Conservation (phyloP, 1,140 invertebrate genomes). For the Homarus americanus region DNA sequence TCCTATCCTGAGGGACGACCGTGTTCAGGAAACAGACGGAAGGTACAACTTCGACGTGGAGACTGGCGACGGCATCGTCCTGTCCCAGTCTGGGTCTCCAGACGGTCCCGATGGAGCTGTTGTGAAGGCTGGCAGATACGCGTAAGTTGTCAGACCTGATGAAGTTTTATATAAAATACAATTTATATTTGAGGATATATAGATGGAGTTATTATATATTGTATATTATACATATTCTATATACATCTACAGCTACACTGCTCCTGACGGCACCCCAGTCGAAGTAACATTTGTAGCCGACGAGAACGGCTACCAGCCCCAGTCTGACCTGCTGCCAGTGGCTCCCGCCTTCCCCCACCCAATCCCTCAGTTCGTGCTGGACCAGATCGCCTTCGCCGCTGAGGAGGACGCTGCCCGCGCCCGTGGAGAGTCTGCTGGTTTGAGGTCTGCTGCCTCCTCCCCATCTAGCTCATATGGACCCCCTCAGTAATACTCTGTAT, state of each 20-base stretch:
- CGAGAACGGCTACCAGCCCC: constrained; percentile 34
- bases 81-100: background rate
- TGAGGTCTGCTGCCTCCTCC: no score
- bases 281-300: constrained; percentile 33
- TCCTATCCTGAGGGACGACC: constrained; percentile 1
- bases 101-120: background rate
- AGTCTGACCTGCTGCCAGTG: constrained; percentile 47
- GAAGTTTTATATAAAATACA: no score
- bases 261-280: background rate
- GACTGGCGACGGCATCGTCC: background rate
- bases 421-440: no score
- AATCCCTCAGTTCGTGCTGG: constrained; percentile 44
- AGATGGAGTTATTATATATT: no score
- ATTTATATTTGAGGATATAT: no score
- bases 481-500: no score
- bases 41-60: constrained; percentile 5
- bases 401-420: constrained; percentile 55
- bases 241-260: background rate
- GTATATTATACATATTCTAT: background rate
- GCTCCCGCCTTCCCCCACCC: constrained; percentile 47
- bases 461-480: no score
- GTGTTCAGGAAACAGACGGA: background rate
- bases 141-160: no score
- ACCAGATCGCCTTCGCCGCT: constrained; percentile 57
- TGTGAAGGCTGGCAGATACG: background rate